Conservation (phyloP, 2,888 invertebrate species). For the Brachynemurus nebulosus region DNA sequence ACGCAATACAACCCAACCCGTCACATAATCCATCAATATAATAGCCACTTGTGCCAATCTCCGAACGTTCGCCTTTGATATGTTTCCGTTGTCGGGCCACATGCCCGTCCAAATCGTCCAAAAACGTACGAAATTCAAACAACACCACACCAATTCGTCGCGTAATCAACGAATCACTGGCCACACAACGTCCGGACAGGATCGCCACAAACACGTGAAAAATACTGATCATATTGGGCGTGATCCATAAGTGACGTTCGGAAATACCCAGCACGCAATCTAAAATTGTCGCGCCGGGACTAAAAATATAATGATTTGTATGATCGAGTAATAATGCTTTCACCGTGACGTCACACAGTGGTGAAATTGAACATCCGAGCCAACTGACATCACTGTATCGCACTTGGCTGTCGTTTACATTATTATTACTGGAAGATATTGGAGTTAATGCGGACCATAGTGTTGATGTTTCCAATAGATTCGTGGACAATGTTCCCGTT, state of each 20-base stretch:
- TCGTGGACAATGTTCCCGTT: slow-evolving; percentile 17
- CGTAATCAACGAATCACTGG: slow-evolving; percentile 54
- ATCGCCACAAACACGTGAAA: slow-evolving; percentile 66
- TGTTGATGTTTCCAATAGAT: no score
- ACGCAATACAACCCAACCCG: slow-evolving; percentile 56
- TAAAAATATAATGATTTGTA: slow-evolving; percentile 69
- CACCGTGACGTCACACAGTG: slow-evolving; percentile 66
- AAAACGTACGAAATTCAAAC: slow-evolving; percentile 67
- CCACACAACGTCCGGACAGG: slow-evolving; percentile 57
- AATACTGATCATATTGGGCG: slow-evolving; percentile 73
- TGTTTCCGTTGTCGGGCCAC: slow-evolving; percentile 65
- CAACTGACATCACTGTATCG: slow-evolving; percentile 40
- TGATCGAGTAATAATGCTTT: slow-evolving; percentile 74
- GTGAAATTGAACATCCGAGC: slow-evolving; percentile 58
- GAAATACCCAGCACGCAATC: slow-evolving; percentile 42
- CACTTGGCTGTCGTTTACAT: slow-evolving; percentile 15
- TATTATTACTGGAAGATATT: slow-evolving; percentile 20
- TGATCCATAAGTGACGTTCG: slow-evolving; percentile 37
- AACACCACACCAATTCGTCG: slow-evolving; percentile 60
- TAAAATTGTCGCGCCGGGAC: slow-evolving; percentile 60
- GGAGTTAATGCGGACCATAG: no score
- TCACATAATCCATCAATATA: slow-evolving; percentile 75
- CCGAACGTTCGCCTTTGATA: slow-evolving; percentile 61
- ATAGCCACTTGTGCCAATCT: slow-evolving; percentile 68
- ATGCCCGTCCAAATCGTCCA: slow-evolving; percentile 78